Base-by-base conservation (phyloP, 2,888 invertebrate species). In the Acanthococcus lagerstroemiae region DNA sequence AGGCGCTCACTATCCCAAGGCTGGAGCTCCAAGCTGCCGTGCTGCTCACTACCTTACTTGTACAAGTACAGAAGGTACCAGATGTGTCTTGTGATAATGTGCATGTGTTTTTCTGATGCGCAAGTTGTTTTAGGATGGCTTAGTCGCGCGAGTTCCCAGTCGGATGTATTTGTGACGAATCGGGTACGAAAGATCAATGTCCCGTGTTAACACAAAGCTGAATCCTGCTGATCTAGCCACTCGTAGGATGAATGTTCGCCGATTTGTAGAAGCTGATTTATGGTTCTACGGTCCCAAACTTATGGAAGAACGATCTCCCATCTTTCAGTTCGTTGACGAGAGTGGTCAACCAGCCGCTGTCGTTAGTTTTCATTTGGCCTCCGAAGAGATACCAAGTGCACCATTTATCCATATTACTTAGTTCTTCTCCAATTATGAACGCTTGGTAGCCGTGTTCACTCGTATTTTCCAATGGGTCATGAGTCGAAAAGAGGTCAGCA, bases 201-300 rank as follows among this genome's bases (percentile, higher is more conserved):
- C 1, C 4, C 44, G 30, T 12, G 56, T 65, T 1, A 9, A 4
- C 4, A 37, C 65, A 12, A 45, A 19, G 7, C 24, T 55, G 9
- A 65, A 65, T 25, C 65, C 65, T 21, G 65, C 65, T 1, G 65
- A 65, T 46, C 27, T 55, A 17, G 45, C 55, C 4, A 46, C 60
- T 4, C 45, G 60, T n/a, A 46, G 60, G n/a, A 3, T 58, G 15
- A n/a, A 19, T 9, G 37, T 19, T 19, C 15, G 5, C 4, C 7
- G 24, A 7, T n/a, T 58, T 2, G 7, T 58, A 12, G 15, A 46
- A 24, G 24, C 45, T 6, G 4, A 4, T 1, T 24, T 58, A n/a
- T 46, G 58, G 58, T 12, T 9, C 17, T 15, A 58, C 4, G 58
- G 58, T 3, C 46, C 58, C n/a, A 12, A 25, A 22, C 26, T 45